Conservation (phyloP, 2,797 vertebrate genomes). For the Phrynocephalus guinanensis region DNA sequence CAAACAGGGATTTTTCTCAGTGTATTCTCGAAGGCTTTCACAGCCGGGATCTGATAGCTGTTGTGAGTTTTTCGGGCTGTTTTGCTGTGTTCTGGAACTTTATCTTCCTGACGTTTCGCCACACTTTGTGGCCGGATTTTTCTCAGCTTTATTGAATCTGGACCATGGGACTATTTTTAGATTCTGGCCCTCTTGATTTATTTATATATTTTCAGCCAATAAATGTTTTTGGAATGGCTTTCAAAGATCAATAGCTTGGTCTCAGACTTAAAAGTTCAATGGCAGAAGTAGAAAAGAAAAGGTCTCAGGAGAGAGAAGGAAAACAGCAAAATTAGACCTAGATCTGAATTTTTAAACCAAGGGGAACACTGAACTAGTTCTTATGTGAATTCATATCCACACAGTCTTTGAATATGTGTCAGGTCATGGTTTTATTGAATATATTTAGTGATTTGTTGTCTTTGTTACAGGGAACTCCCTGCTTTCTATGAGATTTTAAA, state of each 20-base stretch:
- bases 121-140: background rate
- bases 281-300: background rate
- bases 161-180: background rate
- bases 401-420: background rate
- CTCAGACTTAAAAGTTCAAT: background rate
- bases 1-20: background rate
- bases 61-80: no score
- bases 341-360: background rate
- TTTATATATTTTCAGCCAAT: background rate
- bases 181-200: background rate
- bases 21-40: no score
- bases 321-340: background rate
- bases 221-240: no score
- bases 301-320: background rate
- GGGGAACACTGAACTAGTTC: background rate
- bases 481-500: constrained; percentile 13
- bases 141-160: background rate
- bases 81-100: no score
- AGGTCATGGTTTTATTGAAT: background rate
- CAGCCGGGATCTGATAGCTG: no score
- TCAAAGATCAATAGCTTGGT: background rate
- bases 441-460: background rate
- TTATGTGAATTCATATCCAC: background rate
- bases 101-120: no score
- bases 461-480: constrained; percentile 21